Evolutionary conservation across 1,140 invertebrate species (phyloP).

Genomic region (Temnothorax longispinosus): DNA sequence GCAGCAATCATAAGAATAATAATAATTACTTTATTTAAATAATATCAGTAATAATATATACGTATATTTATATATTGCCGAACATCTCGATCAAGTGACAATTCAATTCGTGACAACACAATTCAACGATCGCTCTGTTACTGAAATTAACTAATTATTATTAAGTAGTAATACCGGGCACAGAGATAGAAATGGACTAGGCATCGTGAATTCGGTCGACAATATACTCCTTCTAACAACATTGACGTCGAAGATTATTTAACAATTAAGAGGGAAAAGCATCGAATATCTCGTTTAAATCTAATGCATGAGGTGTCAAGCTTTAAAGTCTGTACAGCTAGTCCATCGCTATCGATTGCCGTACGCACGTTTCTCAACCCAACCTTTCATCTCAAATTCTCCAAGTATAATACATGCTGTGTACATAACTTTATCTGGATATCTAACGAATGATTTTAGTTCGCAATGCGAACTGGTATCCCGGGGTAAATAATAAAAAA

Average conservation of each 20-base stretch:
- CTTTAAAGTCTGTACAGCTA: constrained; percentile 38
- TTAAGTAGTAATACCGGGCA: constrained; percentile 39
- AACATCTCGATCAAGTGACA: constrained; percentile 73
- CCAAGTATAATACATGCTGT: constrained; percentile 43
- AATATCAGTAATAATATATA: constrained; percentile 74
- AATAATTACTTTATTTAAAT: constrained; percentile 79
- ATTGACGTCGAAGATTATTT: constrained; percentile 34
- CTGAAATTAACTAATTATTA: constrained; percentile 59
- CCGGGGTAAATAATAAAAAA: constrained; percentile 1
- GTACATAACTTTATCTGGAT: constrained; percentile 28
- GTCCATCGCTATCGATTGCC: constrained; percentile 52
- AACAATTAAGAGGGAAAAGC: constrained; percentile 47
- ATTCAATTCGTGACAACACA: constrained; percentile 62
- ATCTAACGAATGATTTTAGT: constrained; percentile 36
- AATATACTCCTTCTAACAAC: constrained; percentile 35
- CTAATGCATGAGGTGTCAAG: constrained; percentile 39
- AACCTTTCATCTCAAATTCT: constrained; percentile 48
- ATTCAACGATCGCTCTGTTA: constrained; percentile 53
- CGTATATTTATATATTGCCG: constrained; percentile 69
- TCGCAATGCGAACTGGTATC: constrained; percentile 6
- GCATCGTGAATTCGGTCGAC: background rate
- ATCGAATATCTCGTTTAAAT: constrained; percentile 35
- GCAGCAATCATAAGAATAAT: constrained; percentile 72
- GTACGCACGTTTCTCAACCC: constrained; percentile 31
- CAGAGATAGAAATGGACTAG: constrained; percentile 59